A percentile compares a stretch with the other conserved stretches of the same genome.
Evolutionary conservation across 2,113 vertebrate genomes (phyloP).

Genomic region (Bettongia penicillata): DNA sequence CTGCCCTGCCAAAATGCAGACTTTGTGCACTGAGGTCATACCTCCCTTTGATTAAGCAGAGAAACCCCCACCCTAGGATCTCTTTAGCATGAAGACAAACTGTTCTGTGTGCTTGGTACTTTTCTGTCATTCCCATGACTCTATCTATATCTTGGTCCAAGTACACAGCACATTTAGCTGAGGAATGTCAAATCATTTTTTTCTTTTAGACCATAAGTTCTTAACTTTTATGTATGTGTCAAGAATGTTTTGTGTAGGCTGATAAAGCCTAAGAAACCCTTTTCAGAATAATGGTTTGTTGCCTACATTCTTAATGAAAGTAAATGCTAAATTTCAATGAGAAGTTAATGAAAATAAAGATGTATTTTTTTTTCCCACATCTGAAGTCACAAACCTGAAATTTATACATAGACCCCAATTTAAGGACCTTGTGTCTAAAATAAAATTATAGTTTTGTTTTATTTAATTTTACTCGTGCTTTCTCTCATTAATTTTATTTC

Average conservation of each 20-base stretch:
- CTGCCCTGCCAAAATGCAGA: conserved; percentile 23
- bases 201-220: background rate
- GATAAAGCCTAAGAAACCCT: background rate
- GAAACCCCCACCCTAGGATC: background rate
- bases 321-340: background rate
- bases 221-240: background rate
- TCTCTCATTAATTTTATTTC: no score
- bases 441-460: background rate
- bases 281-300: background rate
- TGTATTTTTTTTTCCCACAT: background rate
- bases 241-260: background rate
- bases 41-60: background rate
- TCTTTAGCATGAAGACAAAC: conserved; percentile 4
- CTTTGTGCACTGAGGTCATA: background rate
- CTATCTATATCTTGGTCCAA: conserved; percentile 33
- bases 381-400: background rate
- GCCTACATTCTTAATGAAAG: background rate
- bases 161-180: conserved; percentile 29
- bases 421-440: background rate
- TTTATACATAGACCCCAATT: background rate
- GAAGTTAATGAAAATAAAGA: background rate
- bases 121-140: conserved; percentile 34
- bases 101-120: background rate
- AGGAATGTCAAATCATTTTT: conserved; percentile 6
- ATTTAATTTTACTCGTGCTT: no score